Evolutionary conservation across 2,888 invertebrate genomes (phyloP).

Genomic region (Cataglyphis rosenhaueri): DNA sequence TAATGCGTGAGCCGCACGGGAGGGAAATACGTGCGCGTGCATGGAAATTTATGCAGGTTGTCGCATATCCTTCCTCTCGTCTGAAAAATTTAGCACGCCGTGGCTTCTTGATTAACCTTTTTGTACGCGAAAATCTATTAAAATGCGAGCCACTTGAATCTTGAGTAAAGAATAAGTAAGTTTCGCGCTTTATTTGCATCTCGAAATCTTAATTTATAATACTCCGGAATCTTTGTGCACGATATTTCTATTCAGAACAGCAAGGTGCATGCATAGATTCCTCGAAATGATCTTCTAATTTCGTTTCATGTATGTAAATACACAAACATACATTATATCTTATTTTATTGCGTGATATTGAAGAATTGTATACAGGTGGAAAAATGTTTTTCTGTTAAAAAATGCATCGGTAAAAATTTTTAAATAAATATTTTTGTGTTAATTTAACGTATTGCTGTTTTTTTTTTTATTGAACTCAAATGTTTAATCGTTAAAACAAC

Average conservation of each 20-base stretch:
- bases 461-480: too few relatives aligned
- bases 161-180: not conserved
- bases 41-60: slow-evolving; percentile 37
- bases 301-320: not conserved
- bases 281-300: not conserved
- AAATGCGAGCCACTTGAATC: not conserved
- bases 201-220: not conserved
- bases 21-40: not conserved
- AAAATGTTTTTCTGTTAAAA: too few relatives aligned
- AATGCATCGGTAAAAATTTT: too few relatives aligned
- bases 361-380: not conserved
- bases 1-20: slow-evolving; percentile 25
- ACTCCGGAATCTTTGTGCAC: not conserved
- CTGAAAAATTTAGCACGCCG: slow-evolving; percentile 4
- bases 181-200: not conserved
- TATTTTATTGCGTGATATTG: not conserved
- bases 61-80: not conserved
- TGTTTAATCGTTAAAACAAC: too few relatives aligned
- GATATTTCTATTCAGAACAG: not conserved
- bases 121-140: not conserved
- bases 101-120: not conserved
- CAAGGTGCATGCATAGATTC: not conserved
- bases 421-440: too few relatives aligned
- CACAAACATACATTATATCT: not conserved
- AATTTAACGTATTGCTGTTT: too few relatives aligned